Evolutionary conservation across 2,113 vertebrate species (phyloP).

Genomic region (Cyphomyrus plagiostoma): DNA sequence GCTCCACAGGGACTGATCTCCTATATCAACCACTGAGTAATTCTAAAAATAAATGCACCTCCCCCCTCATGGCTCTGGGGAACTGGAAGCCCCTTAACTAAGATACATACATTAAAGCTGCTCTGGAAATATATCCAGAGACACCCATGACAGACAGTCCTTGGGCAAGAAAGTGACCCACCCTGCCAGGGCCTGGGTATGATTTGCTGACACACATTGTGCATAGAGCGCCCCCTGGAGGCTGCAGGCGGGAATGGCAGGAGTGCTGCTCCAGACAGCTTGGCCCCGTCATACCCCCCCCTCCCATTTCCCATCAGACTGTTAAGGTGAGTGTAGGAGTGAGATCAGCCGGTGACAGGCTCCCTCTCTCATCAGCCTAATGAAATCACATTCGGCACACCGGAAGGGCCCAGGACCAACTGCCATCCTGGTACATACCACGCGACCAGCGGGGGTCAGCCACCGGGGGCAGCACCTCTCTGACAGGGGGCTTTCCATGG

Average conservation of each 20-base stretch:
- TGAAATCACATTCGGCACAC: neutral
- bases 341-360: neutral
- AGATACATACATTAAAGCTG: neutral
- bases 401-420: neutral
- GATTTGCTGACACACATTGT: neutral
- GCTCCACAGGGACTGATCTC: neutral
- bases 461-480: neutral
- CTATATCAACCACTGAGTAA: neutral
- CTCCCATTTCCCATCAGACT: neutral
- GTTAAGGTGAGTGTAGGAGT: neutral
- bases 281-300: neutral
- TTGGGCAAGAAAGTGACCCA: neutral
- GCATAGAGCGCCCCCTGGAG: neutral
- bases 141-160: neutral
- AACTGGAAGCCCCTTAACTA: neutral
- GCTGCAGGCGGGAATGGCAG: neutral
- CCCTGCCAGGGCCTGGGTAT: neutral
- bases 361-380: constrained; percentile 16
- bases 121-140: neutral
- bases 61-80: neutral
- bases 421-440: neutral
- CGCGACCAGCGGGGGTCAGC: neutral
- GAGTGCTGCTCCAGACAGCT: neutral
- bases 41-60: neutral
- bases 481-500: neutral